Evolutionary conservation across 2,888 invertebrate genomes (phyloP).

Genomic region (Rhagium mordax): DNA sequence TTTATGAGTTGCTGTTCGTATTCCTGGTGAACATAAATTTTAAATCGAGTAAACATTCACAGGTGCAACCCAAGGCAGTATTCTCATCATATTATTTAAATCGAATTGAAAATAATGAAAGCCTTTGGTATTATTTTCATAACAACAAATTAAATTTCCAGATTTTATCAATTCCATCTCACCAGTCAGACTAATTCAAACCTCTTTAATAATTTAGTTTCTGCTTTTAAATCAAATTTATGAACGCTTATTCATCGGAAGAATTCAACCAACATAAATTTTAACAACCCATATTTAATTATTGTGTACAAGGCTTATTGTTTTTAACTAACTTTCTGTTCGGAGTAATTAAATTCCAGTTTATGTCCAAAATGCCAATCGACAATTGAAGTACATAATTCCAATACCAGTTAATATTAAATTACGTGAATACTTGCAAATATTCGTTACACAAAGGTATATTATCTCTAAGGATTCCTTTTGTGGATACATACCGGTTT

Average conservation of each 20-base stretch:
- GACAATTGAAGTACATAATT: too few species aligned
- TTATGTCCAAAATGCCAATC: too few species aligned
- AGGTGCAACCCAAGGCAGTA: conserved; percentile 8
- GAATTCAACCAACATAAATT: neutral
- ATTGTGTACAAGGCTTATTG: neutral
- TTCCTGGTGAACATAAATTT: conserved; percentile 26
- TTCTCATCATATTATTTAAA: conserved; percentile 27
- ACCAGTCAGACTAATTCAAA: neutral
- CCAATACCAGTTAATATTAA: too few species aligned
- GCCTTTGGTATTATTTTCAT: conserved; percentile 4
- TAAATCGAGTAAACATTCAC: conserved; percentile 23
- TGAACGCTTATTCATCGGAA: neutral
- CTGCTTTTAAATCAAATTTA: neutral
- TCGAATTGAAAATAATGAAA: conserved; percentile 21
- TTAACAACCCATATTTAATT: neutral
- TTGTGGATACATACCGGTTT: too few species aligned
- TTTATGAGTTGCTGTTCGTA: conserved; percentile 14
- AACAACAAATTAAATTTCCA: neutral
- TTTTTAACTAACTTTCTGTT: neutral
- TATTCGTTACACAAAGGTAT: too few species aligned
- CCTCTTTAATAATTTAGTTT: neutral
- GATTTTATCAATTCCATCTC: neutral
- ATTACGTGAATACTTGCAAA: too few species aligned
- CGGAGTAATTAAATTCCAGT: too few species aligned
- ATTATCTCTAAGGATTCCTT: too few species aligned